Conservation (phyloP, 1,140 invertebrate genomes). For the Ylistrum balloti region DNA sequence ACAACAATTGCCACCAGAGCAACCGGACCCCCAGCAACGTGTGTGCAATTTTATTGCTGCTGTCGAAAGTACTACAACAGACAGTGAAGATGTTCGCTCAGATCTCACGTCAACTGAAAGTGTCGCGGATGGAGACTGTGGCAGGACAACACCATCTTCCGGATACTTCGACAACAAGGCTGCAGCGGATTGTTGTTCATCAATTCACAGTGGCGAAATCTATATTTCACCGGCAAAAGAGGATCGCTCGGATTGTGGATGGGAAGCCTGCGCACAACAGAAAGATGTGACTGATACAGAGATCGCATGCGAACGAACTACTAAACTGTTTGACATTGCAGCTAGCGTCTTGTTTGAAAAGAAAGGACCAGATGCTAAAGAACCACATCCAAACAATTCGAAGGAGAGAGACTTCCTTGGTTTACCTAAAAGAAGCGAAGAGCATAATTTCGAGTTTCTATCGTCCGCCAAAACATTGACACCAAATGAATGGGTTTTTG, state of each 20-base stretch:
- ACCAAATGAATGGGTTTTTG: not conserved
- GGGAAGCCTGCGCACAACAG: not conserved
- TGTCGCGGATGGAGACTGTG: not conserved
- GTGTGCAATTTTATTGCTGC: not conserved
- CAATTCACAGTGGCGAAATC: not conserved
- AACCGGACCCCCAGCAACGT: not conserved
- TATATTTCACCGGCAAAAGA: not conserved
- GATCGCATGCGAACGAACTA: not conserved
- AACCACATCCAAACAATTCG: not conserved
- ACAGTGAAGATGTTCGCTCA: not conserved
- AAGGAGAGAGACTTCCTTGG: not conserved
- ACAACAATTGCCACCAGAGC: not conserved
- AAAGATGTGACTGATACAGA: not conserved
- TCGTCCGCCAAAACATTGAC: slow-evolving; percentile 17
- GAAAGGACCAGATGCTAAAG: not conserved
- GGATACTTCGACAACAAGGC: not conserved
- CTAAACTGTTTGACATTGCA: not conserved
- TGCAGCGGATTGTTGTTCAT: not conserved
- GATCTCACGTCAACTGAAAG: not conserved
- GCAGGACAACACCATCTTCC: not conserved
- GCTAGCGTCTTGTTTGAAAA: not conserved
- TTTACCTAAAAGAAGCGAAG: not conserved
- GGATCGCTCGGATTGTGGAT: not conserved
- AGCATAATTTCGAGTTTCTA: not conserved
- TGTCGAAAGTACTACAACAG: not conserved